Evolutionary conservation across 53 echinoderm and acorn worm species (phyloP), one percentile per base, ranked within the genome.

Genomic region (Temnopleurus reevesii): DNA sequence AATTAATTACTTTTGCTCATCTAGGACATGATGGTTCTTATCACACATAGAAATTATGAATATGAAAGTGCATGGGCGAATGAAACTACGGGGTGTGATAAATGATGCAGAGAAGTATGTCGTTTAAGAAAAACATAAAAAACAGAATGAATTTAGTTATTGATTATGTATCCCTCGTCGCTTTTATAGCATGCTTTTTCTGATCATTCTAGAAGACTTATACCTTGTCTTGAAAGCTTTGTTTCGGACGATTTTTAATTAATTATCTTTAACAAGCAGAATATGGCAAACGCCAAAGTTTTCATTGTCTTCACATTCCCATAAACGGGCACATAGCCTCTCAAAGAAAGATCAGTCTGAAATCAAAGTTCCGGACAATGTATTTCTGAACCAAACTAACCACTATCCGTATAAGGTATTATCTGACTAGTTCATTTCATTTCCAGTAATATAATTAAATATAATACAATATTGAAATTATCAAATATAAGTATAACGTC

Each of bases 1-100:
- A n/a, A 71, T 71, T 5, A 71, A 71, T 71, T 71, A 71, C 38
- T 71, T 71, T 19, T 71, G 36, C n/a, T 71, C 71, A 28, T 71
- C 15, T 41, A 36, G 41, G 41, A 21, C 41, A 10, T 65, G 4
- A 28, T 18, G 18, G 33, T 65, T 65, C 4, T 27, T 18, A 65
- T 4, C 31, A 33, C 6, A 33, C 6, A 65, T 34, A 34, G 65
- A 13, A 65, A 65, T 33, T 65, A 24, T 34, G 65, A 34, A 33
- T 34, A 34, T 41, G 0, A 71, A 71, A 10, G 38, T 19, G n/a
- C 8, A 1, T 15, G n/a, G n/a, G n/a, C n/a, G n/a, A 17, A 8
- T 5, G 2, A 21, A 71, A 36, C 19, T 21, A n/a, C 8, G 9
- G 41, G 30, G 21, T n/a, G 18, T 71, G 41, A 71, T 71, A 71